phyloP scores from a whole-genome alignment of 2,113 vertebrate species.

The Emydura subglobosa region DNA sequence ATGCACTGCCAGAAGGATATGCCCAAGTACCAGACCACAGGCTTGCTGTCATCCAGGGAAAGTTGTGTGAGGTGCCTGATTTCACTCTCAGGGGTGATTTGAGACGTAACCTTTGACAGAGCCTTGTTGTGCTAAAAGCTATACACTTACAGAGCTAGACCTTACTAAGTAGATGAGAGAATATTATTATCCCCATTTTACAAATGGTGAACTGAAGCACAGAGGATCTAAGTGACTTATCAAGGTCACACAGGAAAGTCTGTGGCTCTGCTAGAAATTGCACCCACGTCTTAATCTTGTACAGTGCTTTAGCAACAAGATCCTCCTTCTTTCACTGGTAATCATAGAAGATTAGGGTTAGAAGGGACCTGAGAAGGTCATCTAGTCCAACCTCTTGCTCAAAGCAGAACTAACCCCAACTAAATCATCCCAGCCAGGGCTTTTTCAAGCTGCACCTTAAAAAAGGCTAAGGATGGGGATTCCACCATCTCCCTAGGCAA shows the following conservation, averaged over 20 bases:
- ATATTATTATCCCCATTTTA: background rate
- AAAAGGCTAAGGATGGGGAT: too few relatives aligned
- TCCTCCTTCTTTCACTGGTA: background rate
- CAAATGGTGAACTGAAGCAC: background rate
- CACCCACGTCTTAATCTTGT: background rate
- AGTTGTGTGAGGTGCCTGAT: background rate
- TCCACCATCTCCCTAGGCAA: too few relatives aligned
- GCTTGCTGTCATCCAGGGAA: background rate
- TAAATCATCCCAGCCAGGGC: too few relatives aligned
- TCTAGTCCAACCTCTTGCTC: too few relatives aligned
- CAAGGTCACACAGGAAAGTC: background rate
- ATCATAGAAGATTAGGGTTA: background rate
- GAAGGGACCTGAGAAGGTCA: too few relatives aligned
- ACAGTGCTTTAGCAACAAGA: background rate
- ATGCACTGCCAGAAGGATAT: background rate
- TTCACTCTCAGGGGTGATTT: background rate
- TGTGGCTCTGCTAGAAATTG: background rate
- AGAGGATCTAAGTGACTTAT: background rate
- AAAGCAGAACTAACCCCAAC: too few relatives aligned
- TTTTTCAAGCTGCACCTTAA: too few relatives aligned
- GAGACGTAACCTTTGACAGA: background rate
- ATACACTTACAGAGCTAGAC: fast-evolving
- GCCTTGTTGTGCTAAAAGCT: background rate
- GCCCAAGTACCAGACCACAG: background rate
- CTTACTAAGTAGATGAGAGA: background rate